Evolutionary conservation across 2,888 invertebrate genomes (phyloP).

Genomic region (Urechis unicinctus): DNA sequence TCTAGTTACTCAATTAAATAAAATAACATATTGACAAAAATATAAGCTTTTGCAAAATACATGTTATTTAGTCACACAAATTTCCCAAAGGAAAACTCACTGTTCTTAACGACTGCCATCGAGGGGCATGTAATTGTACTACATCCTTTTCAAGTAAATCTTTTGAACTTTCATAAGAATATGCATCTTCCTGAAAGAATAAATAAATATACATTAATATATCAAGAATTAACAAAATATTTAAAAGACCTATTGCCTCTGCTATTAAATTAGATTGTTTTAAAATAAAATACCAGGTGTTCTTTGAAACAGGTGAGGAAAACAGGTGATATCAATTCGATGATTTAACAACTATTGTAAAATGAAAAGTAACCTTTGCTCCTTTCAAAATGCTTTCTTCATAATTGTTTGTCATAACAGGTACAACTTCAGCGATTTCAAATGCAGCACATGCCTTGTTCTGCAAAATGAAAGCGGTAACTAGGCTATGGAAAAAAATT

Average conservation of each 20-base stretch:
- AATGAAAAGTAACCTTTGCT: constrained; percentile 32
- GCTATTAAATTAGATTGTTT: too few relatives aligned
- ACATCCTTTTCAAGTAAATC: constrained; percentile 46
- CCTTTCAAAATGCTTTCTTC: constrained; percentile 45
- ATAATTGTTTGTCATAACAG: constrained; percentile 50
- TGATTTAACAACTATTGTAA: neutral
- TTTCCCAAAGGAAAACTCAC: constrained; percentile 20
- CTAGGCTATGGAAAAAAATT: too few relatives aligned
- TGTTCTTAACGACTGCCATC: constrained; percentile 45
- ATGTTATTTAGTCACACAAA: neutral
- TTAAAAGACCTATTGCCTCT: too few relatives aligned
- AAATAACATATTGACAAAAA: too few relatives aligned
- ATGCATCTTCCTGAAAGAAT: constrained; percentile 37
- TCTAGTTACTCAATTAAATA: too few relatives aligned
- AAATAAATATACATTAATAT: neutral
- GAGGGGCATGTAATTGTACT: constrained; percentile 46
- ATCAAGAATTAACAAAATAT: too few relatives aligned
- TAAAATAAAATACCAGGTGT: too few relatives aligned
- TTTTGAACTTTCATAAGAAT: constrained; percentile 41
- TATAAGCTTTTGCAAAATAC: too few relatives aligned
- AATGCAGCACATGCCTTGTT: constrained; percentile 43
- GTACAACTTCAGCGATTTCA: constrained; percentile 44
- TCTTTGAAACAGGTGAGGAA: too few relatives aligned
- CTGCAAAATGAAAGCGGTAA: constrained; percentile 25
- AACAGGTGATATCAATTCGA: too few relatives aligned